Base-by-base conservation (phyloP, 2,888 invertebrate genomes). In the Steinernema scapterisci region DNA sequence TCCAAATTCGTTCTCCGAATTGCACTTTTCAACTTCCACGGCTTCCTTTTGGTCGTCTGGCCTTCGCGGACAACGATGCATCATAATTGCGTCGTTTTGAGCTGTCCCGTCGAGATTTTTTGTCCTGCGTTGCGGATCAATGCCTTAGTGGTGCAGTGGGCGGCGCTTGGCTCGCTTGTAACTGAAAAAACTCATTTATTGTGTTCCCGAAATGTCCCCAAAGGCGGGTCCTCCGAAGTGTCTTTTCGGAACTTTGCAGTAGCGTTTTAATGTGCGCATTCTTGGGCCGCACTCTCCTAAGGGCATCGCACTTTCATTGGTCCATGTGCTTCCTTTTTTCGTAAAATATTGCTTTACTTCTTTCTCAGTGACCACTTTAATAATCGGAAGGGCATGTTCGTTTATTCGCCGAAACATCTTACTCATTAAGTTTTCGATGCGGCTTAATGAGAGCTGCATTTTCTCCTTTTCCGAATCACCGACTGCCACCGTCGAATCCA, bases 61-160 rank as follows among this genome's bases (percentile, higher is more conserved):
- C 48, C 48, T 48, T 48, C 25, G 23, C 27, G 63, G 63, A 63
- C 63, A 54, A 21, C 54, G 54, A 54, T 54, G 13, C 54, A 63
- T 63, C 63, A 63, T 63, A 63, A 63, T 63, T 63, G 63, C 54
- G 25, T 48, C 48, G 54, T 54, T 25, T 54, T 11, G 54, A 48
- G 48, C 19, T 25, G 54, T 63, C 63, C 31, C 63, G 63, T 16
- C 25, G 25, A 63, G 31, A 63, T 63, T 63, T 54, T 54, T 54
- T 54, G 23, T 11, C 13, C 25, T 6, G 16, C 48, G 3, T 7
- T 48, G 48, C 48, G 31, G 63, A 63, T 27, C 63, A 63, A 63
- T 63, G 63, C 31, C 31, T 25, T 11, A 25, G 27, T 2, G 54
- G 54, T 54, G 54, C 54, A 38, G 38, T 38, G 38, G 31, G 63